phyloP scores from a whole-genome alignment of 2,888 invertebrate species.

The Acronicta psi region DNA sequence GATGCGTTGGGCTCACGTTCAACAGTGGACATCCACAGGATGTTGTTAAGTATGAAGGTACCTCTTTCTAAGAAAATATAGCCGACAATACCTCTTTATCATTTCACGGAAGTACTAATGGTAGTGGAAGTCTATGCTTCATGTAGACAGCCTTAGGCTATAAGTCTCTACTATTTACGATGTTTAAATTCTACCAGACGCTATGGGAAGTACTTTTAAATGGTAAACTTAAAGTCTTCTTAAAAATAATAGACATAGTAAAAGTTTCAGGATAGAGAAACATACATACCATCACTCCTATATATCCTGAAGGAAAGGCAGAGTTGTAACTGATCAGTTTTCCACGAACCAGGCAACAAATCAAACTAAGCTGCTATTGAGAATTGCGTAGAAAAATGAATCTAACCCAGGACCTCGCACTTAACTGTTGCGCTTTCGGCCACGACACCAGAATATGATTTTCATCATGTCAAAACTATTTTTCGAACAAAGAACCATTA shows the following conservation, averaged over 20 bases:
- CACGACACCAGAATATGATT: too few species aligned
- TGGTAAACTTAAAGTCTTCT: background rate
- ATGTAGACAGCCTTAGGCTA: slow-evolving; percentile 21
- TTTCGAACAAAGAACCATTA: too few species aligned
- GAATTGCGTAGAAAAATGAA: too few species aligned
- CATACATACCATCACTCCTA: too few species aligned
- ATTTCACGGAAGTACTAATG: slow-evolving; percentile 45
- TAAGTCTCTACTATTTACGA: slow-evolving; percentile 26
- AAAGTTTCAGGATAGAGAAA: background rate
- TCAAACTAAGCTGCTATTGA: too few species aligned
- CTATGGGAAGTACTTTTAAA: slow-evolving; percentile 6
- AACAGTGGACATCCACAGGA: slow-evolving; percentile 1
- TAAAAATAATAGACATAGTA: background rate
- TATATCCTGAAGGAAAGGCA: too few species aligned
- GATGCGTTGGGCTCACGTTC: slow-evolving; percentile 1
- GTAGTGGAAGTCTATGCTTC: slow-evolving; percentile 30
- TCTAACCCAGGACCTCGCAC: too few species aligned
- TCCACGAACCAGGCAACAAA: too few species aligned
- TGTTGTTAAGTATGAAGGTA: background rate
- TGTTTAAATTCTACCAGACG: slow-evolving; percentile 17
- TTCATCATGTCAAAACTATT: too few species aligned
- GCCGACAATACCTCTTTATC: slow-evolving; percentile 34
- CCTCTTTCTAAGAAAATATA: slow-evolving; percentile 16
- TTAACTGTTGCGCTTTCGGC: too few species aligned
- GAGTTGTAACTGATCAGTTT: too few species aligned